Base-by-base conservation (phyloP, 1,140 invertebrate genomes). In the Caenorhabditis tropicalis region DNA sequence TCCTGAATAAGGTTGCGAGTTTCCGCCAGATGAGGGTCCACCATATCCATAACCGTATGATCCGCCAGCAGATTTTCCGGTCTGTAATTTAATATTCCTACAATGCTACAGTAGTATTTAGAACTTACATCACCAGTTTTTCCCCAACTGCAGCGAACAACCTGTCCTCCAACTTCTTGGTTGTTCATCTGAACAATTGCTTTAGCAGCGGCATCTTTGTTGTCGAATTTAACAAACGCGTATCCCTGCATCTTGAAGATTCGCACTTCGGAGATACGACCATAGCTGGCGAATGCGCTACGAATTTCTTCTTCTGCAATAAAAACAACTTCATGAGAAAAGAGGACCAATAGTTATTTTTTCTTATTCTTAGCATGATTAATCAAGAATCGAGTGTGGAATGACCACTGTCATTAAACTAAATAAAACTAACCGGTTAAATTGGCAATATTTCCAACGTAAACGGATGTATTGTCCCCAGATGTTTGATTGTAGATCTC, bases 181-280 rank as follows among this genome's bases (percentile, higher is more conserved):
- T 98, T 98, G 93, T 99, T 97, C 24, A 98, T 95, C 31, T 95
- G 95, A 79, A 98, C 96, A 88, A 99, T 99, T 81, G 98, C 98
- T 92, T 97, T 95, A 74, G 96, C 97, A 43, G 98, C 98, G 80
- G 95, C 95, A 92, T 98, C 96, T 92, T 99, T 99, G 82, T 95
- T 97, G n/a, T 95, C 95, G 93, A 98, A 99, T 92, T 96, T 98
- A 2, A 98, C 95, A 92, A 98, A 98, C 88, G 96, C 96, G 92
- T 99, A 99, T 89, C 98, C 98, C 92, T 99, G 99, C 91, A 98
- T 96, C 93, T 99, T 99, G 93, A 99, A 99, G 85, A 98, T 96
- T 86, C 97, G 93, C 90, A 99, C 96, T 93, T 99, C 98, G 92
- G 98, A 95, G 89, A 99, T 98, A 86, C 94, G 94, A 88, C 98